Base-by-base conservation (phyloP, 2,888 invertebrate genomes). In the Xanthia icteritia region DNA sequence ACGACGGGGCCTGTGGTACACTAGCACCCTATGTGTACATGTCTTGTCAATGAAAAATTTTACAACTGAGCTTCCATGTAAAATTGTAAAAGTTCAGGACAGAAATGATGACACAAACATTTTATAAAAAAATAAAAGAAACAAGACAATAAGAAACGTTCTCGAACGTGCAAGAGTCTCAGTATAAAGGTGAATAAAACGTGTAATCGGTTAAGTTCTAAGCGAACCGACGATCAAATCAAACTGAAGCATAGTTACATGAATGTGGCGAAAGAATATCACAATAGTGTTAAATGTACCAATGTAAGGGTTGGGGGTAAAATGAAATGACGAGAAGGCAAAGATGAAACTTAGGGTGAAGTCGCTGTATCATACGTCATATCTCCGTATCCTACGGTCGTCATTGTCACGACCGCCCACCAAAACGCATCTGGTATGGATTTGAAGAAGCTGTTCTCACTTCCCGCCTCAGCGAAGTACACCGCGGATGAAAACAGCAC, bases 361-460 rank as follows among this genome's bases (percentile, higher is more conserved):
- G 93, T 95, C 94, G 92, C 94, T 94, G 94, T 93, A 97, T 97
- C 98, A 98, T 98, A 98, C 99, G 99, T 99, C 99, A 99, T 99
- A 98, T 99, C 99, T 97, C 99, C 99, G 98, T 99, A 99, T 97
- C 99, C 99, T 97, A 99, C 99, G 97, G 99, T 99, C 97, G 99
- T 99, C 99, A 99, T 99, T 97, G 99, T 99, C 97, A 99, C 99
- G 97, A 99, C 99, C 97, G 99, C 99, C 99, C 99, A 99, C 99
- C 99, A 99, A 98, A 99, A 99, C 97, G 99, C 99, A 98, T 99
- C 99, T 97, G 99, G 99, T 98, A 99, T 99, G 97, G 99, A 99
- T 98, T 99, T 99, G 98, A 99, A 99, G 98, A 99, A 99, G 97
- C 99, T 99, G 97, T 99, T 98, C 98, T 99, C 99, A 97, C 99